Percentiles rank a stretch among this genome's conserved stretches.
phyloP scores from a whole-genome alignment of 2,113 vertebrate species.

The Elephas maximus region DNA sequence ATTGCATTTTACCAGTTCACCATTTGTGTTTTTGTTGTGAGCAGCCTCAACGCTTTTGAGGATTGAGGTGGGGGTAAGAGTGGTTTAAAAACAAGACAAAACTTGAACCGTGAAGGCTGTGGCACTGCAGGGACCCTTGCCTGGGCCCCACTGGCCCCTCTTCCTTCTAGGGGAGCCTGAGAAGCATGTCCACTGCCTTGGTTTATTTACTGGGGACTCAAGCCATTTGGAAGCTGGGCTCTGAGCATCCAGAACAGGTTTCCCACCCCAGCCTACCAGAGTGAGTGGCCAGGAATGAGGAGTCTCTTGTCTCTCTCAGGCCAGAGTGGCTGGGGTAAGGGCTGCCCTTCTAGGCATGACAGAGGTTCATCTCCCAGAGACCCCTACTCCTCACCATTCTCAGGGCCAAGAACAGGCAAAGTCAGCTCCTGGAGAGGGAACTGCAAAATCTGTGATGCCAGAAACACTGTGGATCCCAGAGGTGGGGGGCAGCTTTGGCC shows the following conservation, averaged over 20 bases:
- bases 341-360: background rate
- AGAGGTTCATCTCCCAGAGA: background rate
- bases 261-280: background rate
- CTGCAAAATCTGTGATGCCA: background rate
- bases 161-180: background rate
- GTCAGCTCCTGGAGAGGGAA: background rate
- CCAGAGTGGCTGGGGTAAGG: background rate
- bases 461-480: background rate
- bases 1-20: background rate
- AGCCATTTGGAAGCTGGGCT: background rate
- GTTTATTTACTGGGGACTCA: background rate
- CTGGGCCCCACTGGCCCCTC: background rate
- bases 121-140: background rate
- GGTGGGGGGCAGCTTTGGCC: background rate
- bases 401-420: background rate
- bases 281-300: background rate
- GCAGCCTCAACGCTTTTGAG: conserved; percentile 4
- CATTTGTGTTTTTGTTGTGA: background rate
- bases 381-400: background rate
- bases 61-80: background rate
- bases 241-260: background rate
- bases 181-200: background rate
- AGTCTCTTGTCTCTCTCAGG: background rate
- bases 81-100: conserved; percentile 19
- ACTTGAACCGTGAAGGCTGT: too few species aligned